Evolutionary conservation across 2,888 invertebrate genomes (phyloP).

Genomic region (Microchrysa polita): DNA sequence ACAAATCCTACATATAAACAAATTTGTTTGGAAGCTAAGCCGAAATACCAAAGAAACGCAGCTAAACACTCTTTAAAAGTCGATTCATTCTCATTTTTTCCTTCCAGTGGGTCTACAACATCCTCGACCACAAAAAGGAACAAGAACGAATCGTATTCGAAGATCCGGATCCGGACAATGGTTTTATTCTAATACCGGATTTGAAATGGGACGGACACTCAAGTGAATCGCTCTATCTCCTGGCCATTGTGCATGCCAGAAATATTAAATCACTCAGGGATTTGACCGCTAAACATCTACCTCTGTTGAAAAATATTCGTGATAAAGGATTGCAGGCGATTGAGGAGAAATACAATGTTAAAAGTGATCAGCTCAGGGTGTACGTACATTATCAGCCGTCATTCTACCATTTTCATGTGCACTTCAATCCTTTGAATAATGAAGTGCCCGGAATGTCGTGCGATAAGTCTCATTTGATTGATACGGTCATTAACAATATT

Average conservation of each 20-base stretch:
- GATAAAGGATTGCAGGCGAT: slow-evolving; percentile 81
- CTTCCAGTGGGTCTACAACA: slow-evolving; percentile 94
- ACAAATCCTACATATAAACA: too few relatives aligned
- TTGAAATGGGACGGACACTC: slow-evolving; percentile 92
- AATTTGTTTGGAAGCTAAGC: too few relatives aligned
- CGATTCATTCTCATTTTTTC: too few relatives aligned
- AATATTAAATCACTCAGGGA: slow-evolving; percentile 87
- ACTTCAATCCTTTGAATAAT: slow-evolving; percentile 83
- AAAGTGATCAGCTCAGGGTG: slow-evolving; percentile 76
- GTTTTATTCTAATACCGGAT: slow-evolving; percentile 92
- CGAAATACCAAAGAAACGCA: too few relatives aligned
- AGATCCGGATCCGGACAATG: slow-evolving; percentile 75
- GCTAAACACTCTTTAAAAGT: too few relatives aligned
- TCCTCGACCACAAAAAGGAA: slow-evolving; percentile 91
- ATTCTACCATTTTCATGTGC: slow-evolving; percentile 96
- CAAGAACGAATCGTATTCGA: slow-evolving; percentile 86
- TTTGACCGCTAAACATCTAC: slow-evolving; percentile 79
- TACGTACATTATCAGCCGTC: slow-evolving; percentile 97
- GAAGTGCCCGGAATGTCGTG: slow-evolving; percentile 84
- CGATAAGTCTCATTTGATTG: slow-evolving; percentile 87
- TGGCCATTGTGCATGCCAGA: slow-evolving; percentile 80
- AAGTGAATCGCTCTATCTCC: slow-evolving; percentile 81
- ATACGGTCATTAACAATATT: slow-evolving; percentile 90
- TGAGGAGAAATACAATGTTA: slow-evolving; percentile 77
- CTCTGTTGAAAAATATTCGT: slow-evolving; percentile 82